phyloP scores from a whole-genome alignment of 2,888 invertebrate species.

The Tachystola acroxantha region DNA sequence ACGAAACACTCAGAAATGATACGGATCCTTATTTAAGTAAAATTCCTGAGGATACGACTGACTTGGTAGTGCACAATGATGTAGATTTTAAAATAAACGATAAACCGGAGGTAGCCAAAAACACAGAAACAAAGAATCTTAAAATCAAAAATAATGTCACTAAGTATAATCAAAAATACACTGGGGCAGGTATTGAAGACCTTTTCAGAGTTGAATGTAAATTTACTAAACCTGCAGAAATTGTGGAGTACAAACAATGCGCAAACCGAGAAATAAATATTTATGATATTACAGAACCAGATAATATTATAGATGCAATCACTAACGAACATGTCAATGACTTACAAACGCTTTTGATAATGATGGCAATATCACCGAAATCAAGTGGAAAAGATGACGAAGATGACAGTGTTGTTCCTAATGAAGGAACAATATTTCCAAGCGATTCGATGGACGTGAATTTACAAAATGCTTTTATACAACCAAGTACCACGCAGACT shows the following conservation, averaged over 20 bases:
- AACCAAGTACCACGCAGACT: conserved; percentile 8
- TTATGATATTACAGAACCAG: not conserved
- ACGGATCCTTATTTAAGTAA: conserved; percentile 24
- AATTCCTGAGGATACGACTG: conserved; percentile 27
- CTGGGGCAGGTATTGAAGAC: not conserved
- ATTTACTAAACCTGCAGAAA: not conserved
- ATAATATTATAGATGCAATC: not conserved
- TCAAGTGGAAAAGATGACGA: conserved; percentile 22
- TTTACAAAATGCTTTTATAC: not conserved
- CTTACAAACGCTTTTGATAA: conserved; percentile 52
- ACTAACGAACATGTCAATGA: conserved; percentile 28
- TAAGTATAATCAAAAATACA: not conserved
- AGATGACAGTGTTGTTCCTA: not conserved
- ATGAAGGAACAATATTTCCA: not conserved
- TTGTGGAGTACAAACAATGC: not conserved
- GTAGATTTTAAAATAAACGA: conserved; percentile 40
- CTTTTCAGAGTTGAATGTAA: conserved; percentile 3
- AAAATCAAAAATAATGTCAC: not conserved
- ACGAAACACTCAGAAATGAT: conserved; percentile 18
- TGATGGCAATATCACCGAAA: conserved; percentile 52
- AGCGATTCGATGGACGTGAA: not conserved
- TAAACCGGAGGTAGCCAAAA: conserved; percentile 23
- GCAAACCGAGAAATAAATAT: not conserved
- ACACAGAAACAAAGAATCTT: conserved; percentile 9
- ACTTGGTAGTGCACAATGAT: conserved; percentile 40